Conservation (phyloP, 2,113 vertebrate species). For the Cochlearius cochlearius region DNA sequence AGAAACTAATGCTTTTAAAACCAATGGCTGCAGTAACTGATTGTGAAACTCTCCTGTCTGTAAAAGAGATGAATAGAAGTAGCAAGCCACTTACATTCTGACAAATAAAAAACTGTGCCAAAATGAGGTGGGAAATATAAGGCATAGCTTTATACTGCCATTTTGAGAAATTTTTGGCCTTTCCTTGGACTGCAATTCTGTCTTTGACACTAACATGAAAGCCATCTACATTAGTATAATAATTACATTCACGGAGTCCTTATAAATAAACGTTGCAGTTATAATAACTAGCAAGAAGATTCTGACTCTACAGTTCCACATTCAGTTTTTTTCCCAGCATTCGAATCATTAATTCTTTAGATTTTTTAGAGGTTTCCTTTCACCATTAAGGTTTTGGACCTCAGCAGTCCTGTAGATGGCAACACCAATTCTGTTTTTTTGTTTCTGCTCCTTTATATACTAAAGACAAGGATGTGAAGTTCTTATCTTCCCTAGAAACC, state of each 20-base stretch:
- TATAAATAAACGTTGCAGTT: neutral
- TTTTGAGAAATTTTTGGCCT: neutral
- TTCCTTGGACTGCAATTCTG: neutral
- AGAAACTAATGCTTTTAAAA: neutral
- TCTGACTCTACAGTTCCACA: neutral
- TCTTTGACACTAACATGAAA: neutral
- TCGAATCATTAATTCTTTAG: neutral
- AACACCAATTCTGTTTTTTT: neutral
- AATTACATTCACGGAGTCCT: neutral
- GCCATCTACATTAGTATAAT: neutral
- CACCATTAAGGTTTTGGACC: neutral
- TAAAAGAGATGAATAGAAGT: neutral
- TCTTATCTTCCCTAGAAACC: neutral
- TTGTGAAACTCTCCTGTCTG: neutral
- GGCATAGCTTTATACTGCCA: neutral
- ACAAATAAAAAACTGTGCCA: neutral
- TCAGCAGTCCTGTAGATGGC: neutral
- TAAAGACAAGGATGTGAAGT: neutral
- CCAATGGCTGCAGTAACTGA: neutral
- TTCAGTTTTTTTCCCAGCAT: neutral
- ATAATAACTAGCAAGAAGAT: neutral
- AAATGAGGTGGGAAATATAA: neutral
- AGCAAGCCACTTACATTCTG: neutral
- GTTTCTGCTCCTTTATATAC: neutral
- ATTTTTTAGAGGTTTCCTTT: neutral